Conservation (phyloP, 2,113 vertebrate genomes). For the Athene noctua region DNA sequence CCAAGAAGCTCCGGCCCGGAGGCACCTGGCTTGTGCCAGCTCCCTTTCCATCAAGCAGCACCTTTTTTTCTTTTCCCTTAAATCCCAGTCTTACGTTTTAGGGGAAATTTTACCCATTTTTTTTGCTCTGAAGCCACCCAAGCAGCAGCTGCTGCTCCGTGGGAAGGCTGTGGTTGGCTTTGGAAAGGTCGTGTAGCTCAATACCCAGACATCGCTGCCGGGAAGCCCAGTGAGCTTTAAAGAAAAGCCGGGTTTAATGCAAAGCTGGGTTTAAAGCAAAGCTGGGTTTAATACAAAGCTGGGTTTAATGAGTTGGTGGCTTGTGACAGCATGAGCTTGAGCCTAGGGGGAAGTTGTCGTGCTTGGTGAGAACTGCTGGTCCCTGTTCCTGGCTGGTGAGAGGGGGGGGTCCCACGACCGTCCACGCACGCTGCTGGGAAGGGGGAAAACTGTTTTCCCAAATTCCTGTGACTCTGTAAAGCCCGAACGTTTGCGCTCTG, state of each 20-base stretch:
- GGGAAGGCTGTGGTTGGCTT: background rate
- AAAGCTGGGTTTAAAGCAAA: background rate
- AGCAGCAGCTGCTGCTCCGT: background rate
- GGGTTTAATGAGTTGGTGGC: background rate
- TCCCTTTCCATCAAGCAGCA: fast-evolving
- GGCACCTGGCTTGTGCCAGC: fast-evolving
- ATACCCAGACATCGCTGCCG: fast-evolving
- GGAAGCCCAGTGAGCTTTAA: background rate
- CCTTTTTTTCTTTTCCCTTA: background rate
- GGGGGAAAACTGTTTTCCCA: fast-evolving
- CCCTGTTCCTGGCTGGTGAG: fast-evolving
- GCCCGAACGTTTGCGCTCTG: fast-evolving
- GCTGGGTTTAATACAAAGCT: fast-evolving
- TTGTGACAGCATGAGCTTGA: background rate
- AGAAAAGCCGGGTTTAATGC: background rate
- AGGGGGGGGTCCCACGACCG: background rate
- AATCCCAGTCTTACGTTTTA: fast-evolving
- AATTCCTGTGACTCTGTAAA: fast-evolving
- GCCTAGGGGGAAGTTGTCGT: fast-evolving
- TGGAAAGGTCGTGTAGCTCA: fast-evolving
- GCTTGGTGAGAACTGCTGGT: background rate
- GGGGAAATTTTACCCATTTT: fast-evolving
- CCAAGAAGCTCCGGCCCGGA: background rate
- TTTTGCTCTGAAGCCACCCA: background rate
- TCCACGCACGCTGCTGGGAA: fast-evolving